phyloP scores from a whole-genome alignment of 2,113 vertebrate genomes.

The Colius striatus region DNA sequence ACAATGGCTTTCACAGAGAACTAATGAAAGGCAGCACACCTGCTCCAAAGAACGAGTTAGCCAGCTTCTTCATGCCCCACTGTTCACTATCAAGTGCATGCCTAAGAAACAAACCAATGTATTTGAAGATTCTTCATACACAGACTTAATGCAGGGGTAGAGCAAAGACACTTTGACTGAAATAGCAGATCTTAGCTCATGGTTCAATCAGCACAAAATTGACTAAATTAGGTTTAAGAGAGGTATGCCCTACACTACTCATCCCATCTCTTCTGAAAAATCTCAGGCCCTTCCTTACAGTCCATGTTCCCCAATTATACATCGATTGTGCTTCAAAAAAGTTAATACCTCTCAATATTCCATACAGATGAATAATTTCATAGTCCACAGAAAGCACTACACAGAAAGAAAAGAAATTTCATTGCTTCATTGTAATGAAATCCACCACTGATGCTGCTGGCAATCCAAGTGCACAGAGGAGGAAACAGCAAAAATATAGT shows the following conservation, averaged over 20 bases:
- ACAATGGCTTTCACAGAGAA: not conserved
- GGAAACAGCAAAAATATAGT: not conserved
- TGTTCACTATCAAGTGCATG: not conserved
- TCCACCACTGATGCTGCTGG: constrained; percentile 15
- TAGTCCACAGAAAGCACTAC: constrained; percentile 23
- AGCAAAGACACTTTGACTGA: not conserved
- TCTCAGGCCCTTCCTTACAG: not conserved
- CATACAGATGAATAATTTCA: constrained; percentile 20
- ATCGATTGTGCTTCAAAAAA: not conserved
- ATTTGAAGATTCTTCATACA: not conserved
- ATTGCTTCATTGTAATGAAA: constrained; percentile 35
- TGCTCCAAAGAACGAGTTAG: not conserved
- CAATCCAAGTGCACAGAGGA: not conserved
- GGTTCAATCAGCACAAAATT: not conserved
- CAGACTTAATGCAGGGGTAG: not conserved
- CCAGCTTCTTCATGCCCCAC: not conserved
- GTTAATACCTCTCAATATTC: constrained; percentile 18
- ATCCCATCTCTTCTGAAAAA: not conserved
- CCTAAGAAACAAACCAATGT: not conserved
- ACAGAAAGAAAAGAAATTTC: constrained; percentile 25
- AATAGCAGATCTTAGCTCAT: not conserved
- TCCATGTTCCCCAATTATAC: not conserved
- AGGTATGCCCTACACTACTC: not conserved
- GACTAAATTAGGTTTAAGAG: not conserved
- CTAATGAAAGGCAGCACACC: not conserved